phyloP scores from a whole-genome alignment of 2,797 vertebrate species.

The Sebastes goodei region DNA sequence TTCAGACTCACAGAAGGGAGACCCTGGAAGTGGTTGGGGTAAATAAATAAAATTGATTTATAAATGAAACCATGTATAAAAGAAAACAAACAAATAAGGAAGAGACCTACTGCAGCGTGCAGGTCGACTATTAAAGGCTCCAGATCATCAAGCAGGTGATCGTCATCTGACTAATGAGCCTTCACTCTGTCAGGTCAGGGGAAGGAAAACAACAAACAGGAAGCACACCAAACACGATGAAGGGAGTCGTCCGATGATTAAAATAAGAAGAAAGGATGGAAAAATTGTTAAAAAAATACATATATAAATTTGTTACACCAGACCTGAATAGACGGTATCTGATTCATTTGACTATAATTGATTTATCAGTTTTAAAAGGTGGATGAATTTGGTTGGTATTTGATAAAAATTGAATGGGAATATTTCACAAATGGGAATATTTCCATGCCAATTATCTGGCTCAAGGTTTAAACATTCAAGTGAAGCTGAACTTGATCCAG shows the following conservation, averaged over 20 bases:
- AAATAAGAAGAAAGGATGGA: not conserved
- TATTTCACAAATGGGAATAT: not conserved
- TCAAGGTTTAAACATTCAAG: not conserved
- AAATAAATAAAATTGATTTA: not conserved
- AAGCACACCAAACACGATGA: not conserved
- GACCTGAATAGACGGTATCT: not conserved
- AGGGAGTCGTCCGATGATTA: not conserved
- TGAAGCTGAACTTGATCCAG: no score
- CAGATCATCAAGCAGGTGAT: conserved; percentile 13
- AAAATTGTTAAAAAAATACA: not conserved
- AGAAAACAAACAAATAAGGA: not conserved
- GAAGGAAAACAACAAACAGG: not conserved
- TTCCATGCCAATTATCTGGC: no score
- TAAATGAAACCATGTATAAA: no score
- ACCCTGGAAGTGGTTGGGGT: not conserved
- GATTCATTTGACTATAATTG: not conserved
- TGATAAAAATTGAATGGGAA: not conserved
- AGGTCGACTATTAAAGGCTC: not conserved
- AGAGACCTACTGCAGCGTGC: accelerated
- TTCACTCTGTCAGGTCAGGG: not conserved
- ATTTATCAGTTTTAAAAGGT: not conserved
- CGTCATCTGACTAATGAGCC: conserved; percentile 18
- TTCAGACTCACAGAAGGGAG: not conserved
- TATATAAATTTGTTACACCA: not conserved
- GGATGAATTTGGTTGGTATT: not conserved